A percentile compares a stretch with the other conserved stretches of the same genome.
Conservation (phyloP, 2,113 vertebrate genomes). For the Nibea coibor region DNA sequence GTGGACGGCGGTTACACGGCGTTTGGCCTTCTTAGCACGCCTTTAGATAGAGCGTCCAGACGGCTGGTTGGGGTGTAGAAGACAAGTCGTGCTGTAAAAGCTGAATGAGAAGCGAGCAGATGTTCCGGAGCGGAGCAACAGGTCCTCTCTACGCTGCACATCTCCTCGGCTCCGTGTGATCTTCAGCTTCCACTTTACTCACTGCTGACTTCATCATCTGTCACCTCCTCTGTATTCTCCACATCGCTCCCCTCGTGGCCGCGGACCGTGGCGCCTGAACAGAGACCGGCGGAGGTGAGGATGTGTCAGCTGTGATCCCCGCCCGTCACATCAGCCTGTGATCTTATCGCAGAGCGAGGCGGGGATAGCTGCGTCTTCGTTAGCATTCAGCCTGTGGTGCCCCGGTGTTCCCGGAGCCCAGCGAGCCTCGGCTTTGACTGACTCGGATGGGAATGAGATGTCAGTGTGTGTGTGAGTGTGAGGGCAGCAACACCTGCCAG, state of each 20-base stretch:
- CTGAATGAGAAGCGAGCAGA: slow-evolving; percentile 7
- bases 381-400: slow-evolving; percentile 61
- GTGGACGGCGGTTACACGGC: slow-evolving; percentile 53
- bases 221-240: slow-evolving; percentile 12
- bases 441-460: slow-evolving; percentile 66
- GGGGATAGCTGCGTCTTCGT: slow-evolving; percentile 21
- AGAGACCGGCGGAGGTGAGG: slow-evolving; percentile 33
- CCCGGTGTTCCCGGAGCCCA: slow-evolving; percentile 16
- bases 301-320: slow-evolving; percentile 50
- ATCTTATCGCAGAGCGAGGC: slow-evolving; percentile 17
- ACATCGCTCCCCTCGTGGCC: slow-evolving; percentile 26
- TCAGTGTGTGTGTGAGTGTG: slow-evolving; percentile 40
- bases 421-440: slow-evolving; percentile 40
- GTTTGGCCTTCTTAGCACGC: slow-evolving; percentile 36
- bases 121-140: not conserved
- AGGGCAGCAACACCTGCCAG: slow-evolving; percentile 58
- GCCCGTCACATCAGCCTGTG: slow-evolving; percentile 38
- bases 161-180: not conserved
- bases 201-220: slow-evolving; percentile 33
- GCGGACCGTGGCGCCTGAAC: not conserved
- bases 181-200: not conserved
- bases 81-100: not conserved
- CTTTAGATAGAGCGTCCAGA: not conserved
- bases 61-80: too few relatives aligned
- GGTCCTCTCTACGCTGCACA: not conserved